phyloP scores from a whole-genome alignment of 2,888 invertebrate genomes.

The Tethea ocularis region DNA sequence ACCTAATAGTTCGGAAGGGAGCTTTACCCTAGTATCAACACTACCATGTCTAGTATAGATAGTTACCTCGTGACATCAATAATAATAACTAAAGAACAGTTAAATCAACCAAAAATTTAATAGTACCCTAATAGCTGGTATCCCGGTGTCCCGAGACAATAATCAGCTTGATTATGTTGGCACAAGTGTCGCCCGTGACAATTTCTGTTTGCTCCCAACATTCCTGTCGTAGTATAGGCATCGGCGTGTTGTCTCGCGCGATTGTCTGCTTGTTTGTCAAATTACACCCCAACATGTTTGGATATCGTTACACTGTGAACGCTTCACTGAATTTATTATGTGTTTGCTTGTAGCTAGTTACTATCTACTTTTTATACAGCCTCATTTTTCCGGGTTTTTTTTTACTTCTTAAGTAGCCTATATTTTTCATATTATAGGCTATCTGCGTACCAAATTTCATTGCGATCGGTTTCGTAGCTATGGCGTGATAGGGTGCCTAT shows the following conservation, averaged over 20 bases:
- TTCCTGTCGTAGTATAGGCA: conserved; percentile 40
- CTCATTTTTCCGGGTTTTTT: no score
- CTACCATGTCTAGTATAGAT: no score
- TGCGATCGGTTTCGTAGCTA: no score
- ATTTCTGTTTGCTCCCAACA: conserved; percentile 45
- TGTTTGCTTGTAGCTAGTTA: not conserved
- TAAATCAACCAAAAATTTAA: not conserved
- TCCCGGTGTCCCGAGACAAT: conserved; percentile 16
- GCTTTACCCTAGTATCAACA: no score
- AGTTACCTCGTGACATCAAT: not conserved
- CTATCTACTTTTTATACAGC: no score
- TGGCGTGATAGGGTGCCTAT: no score
- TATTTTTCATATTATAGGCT: no score
- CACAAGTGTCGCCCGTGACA: conserved; percentile 58
- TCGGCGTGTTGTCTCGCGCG: conserved; percentile 27
- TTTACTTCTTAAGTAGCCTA: no score
- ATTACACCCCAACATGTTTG: conserved; percentile 48
- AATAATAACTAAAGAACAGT: not conserved
- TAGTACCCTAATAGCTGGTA: conserved; percentile 1
- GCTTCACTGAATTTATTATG: conserved; percentile 24
- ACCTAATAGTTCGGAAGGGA: no score
- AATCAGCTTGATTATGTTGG: conserved; percentile 69
- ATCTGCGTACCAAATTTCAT: no score
- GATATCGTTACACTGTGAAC: conserved; percentile 54
- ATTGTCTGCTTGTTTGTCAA: conserved; percentile 40